phyloP scores from a whole-genome alignment of 2,113 vertebrate genomes.

The Solea senegalensis region DNA sequence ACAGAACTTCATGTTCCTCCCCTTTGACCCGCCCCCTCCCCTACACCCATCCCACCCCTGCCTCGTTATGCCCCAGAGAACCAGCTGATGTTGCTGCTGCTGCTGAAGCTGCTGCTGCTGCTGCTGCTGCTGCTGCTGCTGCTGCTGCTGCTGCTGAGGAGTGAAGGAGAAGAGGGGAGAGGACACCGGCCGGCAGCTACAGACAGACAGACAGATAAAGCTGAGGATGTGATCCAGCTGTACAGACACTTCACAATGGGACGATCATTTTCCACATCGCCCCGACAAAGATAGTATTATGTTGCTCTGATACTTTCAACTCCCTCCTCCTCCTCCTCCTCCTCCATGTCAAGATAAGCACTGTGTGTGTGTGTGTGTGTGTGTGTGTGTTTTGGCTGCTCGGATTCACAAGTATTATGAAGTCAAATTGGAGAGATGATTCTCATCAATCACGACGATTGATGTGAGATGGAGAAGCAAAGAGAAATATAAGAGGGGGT shows the following conservation, averaged over 20 bases:
- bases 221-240: slow-evolving; percentile 47
- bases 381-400: slow-evolving; percentile 23
- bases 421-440: slow-evolving; percentile 1
- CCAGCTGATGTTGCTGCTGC: slow-evolving; percentile 1
- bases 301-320: slow-evolving; percentile 33
- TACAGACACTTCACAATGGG: slow-evolving; percentile 35
- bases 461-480: neutral
- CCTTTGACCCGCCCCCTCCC: slow-evolving; percentile 63
- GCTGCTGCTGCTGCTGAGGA: slow-evolving; percentile 22
- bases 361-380: neutral
- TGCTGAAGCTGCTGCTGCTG: slow-evolving; percentile 1
- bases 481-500: no score
- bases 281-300: slow-evolving; percentile 61
- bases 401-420: neutral
- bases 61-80: slow-evolving; percentile 55
- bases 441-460: neutral
- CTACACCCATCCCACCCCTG: slow-evolving; percentile 58
- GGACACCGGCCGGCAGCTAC: neutral
- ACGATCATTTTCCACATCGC: slow-evolving; percentile 55
- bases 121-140: slow-evolving; percentile 4
- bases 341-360: slow-evolving; percentile 42
- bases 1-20: slow-evolving; percentile 52
- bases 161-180: neutral
- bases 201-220: slow-evolving; percentile 25
- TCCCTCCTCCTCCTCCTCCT: neutral